A percentile compares a stretch with the other conserved stretches of the same genome.
Evolutionary conservation across 2,113 vertebrate genomes (phyloP).

Genomic region (Labeo rohita): DNA sequence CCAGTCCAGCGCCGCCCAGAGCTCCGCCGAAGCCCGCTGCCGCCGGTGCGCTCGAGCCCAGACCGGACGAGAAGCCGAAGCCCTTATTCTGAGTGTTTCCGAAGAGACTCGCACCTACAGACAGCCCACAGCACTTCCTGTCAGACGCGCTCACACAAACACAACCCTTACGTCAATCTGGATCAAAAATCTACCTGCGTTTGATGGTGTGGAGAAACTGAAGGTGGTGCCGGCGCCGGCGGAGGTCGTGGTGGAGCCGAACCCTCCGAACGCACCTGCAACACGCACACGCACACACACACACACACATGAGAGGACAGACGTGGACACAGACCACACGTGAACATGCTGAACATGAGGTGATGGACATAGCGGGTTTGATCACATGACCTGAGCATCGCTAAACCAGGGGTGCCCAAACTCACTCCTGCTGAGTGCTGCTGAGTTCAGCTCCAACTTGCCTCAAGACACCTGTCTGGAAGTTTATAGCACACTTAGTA

Average conservation of each 20-base stretch:
- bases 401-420: too few species aligned
- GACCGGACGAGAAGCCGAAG: conserved; percentile 90
- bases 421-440: not conserved
- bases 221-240: conserved; percentile 81
- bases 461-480: too few species aligned
- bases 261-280: conserved; percentile 89
- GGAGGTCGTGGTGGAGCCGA: conserved; percentile 85
- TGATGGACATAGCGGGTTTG: not conserved
- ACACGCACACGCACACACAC: conserved; percentile 31
- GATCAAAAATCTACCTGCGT: conserved; percentile 70
- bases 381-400: too few species aligned
- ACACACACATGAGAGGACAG: conserved; percentile 16
- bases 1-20: conserved; percentile 77
- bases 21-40: conserved; percentile 83
- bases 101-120: conserved; percentile 80
- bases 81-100: conserved; percentile 92
- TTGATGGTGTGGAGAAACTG: conserved; percentile 88
- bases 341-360: not conserved
- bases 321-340: not conserved
- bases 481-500: too few species aligned
- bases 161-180: not conserved
- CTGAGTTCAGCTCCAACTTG: too few species aligned
- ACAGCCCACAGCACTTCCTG: not conserved
- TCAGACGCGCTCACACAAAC: not conserved
- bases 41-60: conserved; percentile 79